Evolutionary conservation across 2,113 vertebrate species (phyloP).

Genomic region (Pagrus major): DNA sequence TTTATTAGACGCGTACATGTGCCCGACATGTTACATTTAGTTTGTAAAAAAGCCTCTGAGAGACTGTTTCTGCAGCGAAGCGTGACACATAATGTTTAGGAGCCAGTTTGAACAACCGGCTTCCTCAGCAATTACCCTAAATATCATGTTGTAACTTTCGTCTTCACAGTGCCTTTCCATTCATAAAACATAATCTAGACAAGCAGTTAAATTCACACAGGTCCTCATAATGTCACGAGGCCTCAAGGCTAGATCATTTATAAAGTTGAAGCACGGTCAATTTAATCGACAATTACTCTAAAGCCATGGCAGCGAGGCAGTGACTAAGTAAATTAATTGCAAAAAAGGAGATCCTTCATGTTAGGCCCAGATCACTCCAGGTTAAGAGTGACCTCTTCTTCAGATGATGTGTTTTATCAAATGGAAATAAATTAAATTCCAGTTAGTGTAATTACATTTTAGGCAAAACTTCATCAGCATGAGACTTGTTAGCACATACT

Average conservation of each 20-base stretch:
- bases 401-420: constrained; percentile 53
- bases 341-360: not conserved
- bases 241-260: constrained; percentile 16
- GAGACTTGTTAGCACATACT: constrained; percentile 75
- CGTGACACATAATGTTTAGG: constrained; percentile 7
- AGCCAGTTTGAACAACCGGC: constrained; percentile 24
- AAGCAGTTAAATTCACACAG: constrained; percentile 21
- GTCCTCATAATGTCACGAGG: constrained; percentile 13
- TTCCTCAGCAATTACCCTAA: constrained; percentile 12
- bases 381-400: constrained; percentile 39
- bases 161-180: constrained; percentile 17
- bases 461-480: constrained; percentile 68
- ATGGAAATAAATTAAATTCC: constrained; percentile 63
- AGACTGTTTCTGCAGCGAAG: constrained; percentile 26
- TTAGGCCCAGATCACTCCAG: constrained; percentile 16
- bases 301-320: not conserved
- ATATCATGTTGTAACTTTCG: constrained; percentile 11
- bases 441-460: constrained; percentile 67
- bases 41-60: constrained; percentile 16
- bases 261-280: constrained; percentile 8
- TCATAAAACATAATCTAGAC: constrained; percentile 33
- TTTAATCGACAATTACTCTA: constrained; percentile 29
- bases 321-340: constrained; percentile 1
- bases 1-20: constrained; percentile 8
- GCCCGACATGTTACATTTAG: not conserved